Conservation (phyloP, 2,888 invertebrate genomes). For the Cosmorhoe ocellata region DNA sequence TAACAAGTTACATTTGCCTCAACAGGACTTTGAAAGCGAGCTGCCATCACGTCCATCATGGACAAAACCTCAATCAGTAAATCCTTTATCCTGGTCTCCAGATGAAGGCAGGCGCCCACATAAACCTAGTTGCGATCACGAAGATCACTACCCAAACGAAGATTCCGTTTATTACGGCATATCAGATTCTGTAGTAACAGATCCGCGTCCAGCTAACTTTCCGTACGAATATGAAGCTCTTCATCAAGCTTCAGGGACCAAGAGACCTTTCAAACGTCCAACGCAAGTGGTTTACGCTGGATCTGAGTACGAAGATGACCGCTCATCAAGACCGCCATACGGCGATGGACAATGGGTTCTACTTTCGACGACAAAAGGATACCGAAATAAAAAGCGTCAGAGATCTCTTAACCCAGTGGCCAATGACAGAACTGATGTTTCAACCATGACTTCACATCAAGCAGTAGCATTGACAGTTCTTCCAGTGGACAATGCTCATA, state of each 20-base stretch:
- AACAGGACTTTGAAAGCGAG: slow-evolving; percentile 66
- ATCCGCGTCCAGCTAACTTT: slow-evolving; percentile 73
- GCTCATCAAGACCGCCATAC: slow-evolving; percentile 80
- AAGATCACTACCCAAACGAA: slow-evolving; percentile 57
- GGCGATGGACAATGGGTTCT: slow-evolving; percentile 91
- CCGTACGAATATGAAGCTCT: slow-evolving; percentile 74
- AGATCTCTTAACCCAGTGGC: slow-evolving; percentile 57
- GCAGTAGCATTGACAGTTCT: slow-evolving; percentile 87
- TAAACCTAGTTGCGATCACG: slow-evolving; percentile 70
- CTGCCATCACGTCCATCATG: slow-evolving; percentile 69
- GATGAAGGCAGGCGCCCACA: slow-evolving; percentile 70
- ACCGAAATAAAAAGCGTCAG: slow-evolving; percentile 80
- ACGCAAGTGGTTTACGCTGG: slow-evolving; percentile 79
- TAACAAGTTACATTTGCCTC: slow-evolving; percentile 62
- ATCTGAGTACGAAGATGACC: slow-evolving; percentile 57
- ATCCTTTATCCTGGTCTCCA: slow-evolving; percentile 65
- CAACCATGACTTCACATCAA: slow-evolving; percentile 74
- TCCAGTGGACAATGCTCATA: slow-evolving; percentile 84
- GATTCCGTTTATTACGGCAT: slow-evolving; percentile 66
- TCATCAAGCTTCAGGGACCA: slow-evolving; percentile 56
- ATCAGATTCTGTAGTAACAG: slow-evolving; percentile 73
- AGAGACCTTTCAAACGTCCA: slow-evolving; percentile 67
- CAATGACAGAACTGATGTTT: slow-evolving; percentile 51
- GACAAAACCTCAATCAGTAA: slow-evolving; percentile 54
- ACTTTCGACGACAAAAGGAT: slow-evolving; percentile 89